Evolutionary conservation across 1,140 invertebrate genomes (phyloP), one percentile per base, ranked within the genome.

Genomic region (Zophobas atratus): DNA sequence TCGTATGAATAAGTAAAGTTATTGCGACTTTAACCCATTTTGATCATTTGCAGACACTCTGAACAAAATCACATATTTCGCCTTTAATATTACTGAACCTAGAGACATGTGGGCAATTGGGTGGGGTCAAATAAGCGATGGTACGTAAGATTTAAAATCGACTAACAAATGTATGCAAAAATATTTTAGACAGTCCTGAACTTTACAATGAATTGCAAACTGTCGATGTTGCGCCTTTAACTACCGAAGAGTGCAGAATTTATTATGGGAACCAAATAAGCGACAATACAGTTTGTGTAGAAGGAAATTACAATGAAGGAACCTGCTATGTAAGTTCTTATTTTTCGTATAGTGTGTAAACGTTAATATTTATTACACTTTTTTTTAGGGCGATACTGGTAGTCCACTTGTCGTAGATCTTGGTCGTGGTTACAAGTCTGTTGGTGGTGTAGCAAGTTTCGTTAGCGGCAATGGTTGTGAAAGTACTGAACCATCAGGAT

Each of bases 381-480:
- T 46, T 4, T 4, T 60, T 36, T 6, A 60, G 56, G 56, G 56
- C 38, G 56, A 60, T 20, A 60, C 56, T 39, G 56, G 56, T 36
- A 35, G 56, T 1, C 56, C 56, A 0, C 36, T 60, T 3, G n/a
- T 60, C n/a, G 34, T 36, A 36, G 3, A 60, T 39, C 2, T 60
- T 8, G 36, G 35, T 36, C 8, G 36, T 20, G 32, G 36, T 38
- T 6, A 36, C 36, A 2, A 8, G 0, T 36, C 36, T 20, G 6
- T 38, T 6, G 56, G 35, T 1, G 56, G 56, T 36, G 36, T 60
- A 6, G 33, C 56, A 4, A 60, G 56, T 39, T 60, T 60, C 8
- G 36, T 60, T 1, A 60, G 56, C n/a, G 56, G 35, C 35, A 60
- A 60, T n/a, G 56, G 56, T 1, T 60, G 56, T 36, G 56, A 60